Evolutionary conservation across 2,797 vertebrate species (phyloP).

Genomic region (Antrozous pallidus): DNA sequence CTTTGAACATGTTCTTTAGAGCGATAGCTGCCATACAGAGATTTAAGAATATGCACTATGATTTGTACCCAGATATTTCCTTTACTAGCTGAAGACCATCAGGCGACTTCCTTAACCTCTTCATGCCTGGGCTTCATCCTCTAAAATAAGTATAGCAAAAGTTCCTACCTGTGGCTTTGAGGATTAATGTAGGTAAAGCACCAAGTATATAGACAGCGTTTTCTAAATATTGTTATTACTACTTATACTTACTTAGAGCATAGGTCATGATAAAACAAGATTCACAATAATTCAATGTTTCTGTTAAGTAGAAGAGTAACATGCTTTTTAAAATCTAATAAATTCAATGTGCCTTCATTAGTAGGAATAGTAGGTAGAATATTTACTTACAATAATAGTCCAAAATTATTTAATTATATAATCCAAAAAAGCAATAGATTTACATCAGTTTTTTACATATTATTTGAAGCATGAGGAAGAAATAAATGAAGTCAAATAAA

Average conservation of each 20-base stretch:
- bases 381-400: background rate
- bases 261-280: background rate
- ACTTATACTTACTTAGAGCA: background rate
- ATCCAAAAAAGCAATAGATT: background rate
- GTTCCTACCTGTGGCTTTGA: background rate
- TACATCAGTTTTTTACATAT: background rate
- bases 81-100: background rate
- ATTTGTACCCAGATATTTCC: background rate
- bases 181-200: background rate
- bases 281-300: conserved; percentile 36
- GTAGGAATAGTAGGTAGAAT: background rate
- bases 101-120: background rate
- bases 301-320: background rate
- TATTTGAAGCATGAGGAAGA: background rate
- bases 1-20: background rate
- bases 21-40: background rate
- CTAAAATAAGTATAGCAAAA: background rate
- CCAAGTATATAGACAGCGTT: background rate
- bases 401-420: background rate
- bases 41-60: background rate
- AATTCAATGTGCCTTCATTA: background rate
- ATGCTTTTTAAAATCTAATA: background rate
- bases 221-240: background rate
- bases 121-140: background rate
- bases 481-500: conserved; percentile 5